Percentiles rank a stretch among this genome's conserved stretches.
phyloP scores from a whole-genome alignment of 2,113 vertebrate genomes.

The Cottus gobio region DNA sequence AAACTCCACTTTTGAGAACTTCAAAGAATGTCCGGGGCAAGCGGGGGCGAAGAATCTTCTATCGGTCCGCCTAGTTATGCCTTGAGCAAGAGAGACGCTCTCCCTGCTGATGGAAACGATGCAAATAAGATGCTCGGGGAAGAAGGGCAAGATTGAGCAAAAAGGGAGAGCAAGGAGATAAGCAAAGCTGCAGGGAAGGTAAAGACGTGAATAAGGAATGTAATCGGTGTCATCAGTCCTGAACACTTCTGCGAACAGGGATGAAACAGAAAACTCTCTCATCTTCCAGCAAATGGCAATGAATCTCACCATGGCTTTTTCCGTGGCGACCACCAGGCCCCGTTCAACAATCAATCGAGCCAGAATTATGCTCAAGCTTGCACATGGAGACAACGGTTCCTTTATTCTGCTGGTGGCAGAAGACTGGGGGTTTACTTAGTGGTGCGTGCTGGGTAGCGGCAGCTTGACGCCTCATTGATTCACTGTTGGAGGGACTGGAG shows the following conservation, averaged over 20 bases:
- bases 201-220: slow-evolving; percentile 29
- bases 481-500: slow-evolving; percentile 38
- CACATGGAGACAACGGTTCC: slow-evolving; percentile 21
- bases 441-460: slow-evolving; percentile 36
- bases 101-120: slow-evolving; percentile 49
- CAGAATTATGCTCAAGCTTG: not conserved
- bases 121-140: slow-evolving; percentile 62
- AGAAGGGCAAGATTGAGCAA: slow-evolving; percentile 12
- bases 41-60: slow-evolving; percentile 43
- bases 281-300: slow-evolving; percentile 18
- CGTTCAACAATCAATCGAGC: slow-evolving; percentile 5
- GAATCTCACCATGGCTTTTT: slow-evolving; percentile 36
- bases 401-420: slow-evolving; percentile 40
- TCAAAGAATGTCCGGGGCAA: slow-evolving; percentile 59
- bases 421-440: slow-evolving; percentile 15
- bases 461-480: slow-evolving; percentile 58
- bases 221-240: slow-evolving; percentile 47
- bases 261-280: slow-evolving; percentile 39
- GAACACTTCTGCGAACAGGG: slow-evolving; percentile 36
- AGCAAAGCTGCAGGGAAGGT: slow-evolving; percentile 50
- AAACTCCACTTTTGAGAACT: slow-evolving; percentile 63
- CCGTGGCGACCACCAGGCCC: slow-evolving; percentile 8
- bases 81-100: slow-evolving; percentile 43
- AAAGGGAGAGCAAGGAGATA: slow-evolving; percentile 24
- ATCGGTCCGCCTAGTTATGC: slow-evolving; percentile 46